Evolutionary conservation across 2,888 invertebrate species (phyloP).

Genomic region (Byasa hedistus): DNA sequence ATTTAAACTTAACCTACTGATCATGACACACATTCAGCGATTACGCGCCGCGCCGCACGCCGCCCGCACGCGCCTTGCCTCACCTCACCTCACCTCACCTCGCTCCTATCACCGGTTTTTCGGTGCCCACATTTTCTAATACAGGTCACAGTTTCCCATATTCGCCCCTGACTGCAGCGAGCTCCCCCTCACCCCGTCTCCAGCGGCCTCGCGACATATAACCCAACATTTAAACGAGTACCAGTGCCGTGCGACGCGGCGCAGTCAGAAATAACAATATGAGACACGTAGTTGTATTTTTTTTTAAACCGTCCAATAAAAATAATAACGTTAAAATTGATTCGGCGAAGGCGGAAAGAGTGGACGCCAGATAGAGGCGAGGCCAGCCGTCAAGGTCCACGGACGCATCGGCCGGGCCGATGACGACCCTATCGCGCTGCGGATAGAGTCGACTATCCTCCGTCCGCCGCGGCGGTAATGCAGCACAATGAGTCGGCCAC

Average conservation of each 20-base stretch:
- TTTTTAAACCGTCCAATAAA: slow-evolving; percentile 46
- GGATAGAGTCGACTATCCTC: slow-evolving; percentile 33
- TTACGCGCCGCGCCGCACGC: slow-evolving; percentile 52
- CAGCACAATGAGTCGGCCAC: slow-evolving; percentile 72
- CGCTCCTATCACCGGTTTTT: no score
- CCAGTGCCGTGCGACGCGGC: no score
- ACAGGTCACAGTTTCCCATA: no score
- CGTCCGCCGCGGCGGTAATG: slow-evolving; percentile 36
- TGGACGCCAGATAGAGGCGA: slow-evolving; percentile 73
- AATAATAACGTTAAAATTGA: slow-evolving; percentile 72
- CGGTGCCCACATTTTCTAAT: no score
- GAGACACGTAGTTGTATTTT: slow-evolving; percentile 16
- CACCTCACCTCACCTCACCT: no score
- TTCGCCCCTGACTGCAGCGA: no score
- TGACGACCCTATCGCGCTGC: slow-evolving; percentile 16
- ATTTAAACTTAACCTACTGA: slow-evolving; percentile 80
- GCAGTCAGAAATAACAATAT: slow-evolving; percentile 3
- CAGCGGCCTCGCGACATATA: no score
- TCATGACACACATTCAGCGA: slow-evolving; percentile 77
- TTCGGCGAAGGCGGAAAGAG: slow-evolving; percentile 78
- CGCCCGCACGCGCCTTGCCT: no score
- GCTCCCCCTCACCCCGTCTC: no score
- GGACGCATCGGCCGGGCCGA: no score
- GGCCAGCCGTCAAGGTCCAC: slow-evolving; percentile 71
- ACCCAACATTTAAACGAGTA: no score